These are phyloP conservation scores for Bicyclus anynana DNA, from an alignment of 1,140 invertebrate genomes.

Conservation along the genomic window DNA sequence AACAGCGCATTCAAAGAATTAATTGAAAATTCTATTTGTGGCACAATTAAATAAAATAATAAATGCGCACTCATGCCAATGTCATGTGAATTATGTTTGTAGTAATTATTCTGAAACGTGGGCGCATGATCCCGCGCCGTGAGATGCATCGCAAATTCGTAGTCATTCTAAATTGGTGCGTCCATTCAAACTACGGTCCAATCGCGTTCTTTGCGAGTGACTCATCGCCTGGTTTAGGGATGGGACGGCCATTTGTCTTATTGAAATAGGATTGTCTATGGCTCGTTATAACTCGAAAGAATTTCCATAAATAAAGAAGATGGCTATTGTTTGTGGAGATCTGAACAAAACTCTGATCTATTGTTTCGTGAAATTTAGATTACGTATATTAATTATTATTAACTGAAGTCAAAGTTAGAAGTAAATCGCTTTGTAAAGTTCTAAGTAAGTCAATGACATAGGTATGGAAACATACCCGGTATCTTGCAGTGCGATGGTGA, in stretches of 20 bases:
- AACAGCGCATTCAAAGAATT: neutral
- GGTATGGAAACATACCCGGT: too few relatives aligned
- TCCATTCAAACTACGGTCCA: slow-evolving; percentile 45
- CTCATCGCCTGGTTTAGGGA: slow-evolving; percentile 25
- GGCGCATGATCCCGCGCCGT: slow-evolving; percentile 33
- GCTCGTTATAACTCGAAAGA: too few relatives aligned
- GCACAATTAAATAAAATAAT: slow-evolving; percentile 18
- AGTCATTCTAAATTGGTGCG: slow-evolving; percentile 47
- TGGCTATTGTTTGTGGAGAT: too few relatives aligned
- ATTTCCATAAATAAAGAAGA: too few relatives aligned
- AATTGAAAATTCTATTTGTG: slow-evolving; percentile 14
- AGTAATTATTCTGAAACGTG: slow-evolving; percentile 27
- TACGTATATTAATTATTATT: too few relatives aligned
- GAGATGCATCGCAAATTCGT: slow-evolving; percentile 36
- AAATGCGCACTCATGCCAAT: slow-evolving; percentile 22
- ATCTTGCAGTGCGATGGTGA: too few relatives aligned
- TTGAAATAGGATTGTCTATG: too few relatives aligned
- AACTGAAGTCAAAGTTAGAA: too few relatives aligned
- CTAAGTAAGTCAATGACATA: too few relatives aligned
- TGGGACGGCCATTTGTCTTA: neutral
- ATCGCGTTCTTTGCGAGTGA: slow-evolving; percentile 34
- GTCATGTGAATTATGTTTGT: slow-evolving; percentile 31
- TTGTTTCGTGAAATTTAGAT: too few relatives aligned
- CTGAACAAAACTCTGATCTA: too few relatives aligned
- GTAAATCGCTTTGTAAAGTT: too few relatives aligned